These are phyloP conservation scores for Halyomorpha halys DNA, from an alignment of 1,140 invertebrate genomes.

Conservation along the genomic window DNA sequence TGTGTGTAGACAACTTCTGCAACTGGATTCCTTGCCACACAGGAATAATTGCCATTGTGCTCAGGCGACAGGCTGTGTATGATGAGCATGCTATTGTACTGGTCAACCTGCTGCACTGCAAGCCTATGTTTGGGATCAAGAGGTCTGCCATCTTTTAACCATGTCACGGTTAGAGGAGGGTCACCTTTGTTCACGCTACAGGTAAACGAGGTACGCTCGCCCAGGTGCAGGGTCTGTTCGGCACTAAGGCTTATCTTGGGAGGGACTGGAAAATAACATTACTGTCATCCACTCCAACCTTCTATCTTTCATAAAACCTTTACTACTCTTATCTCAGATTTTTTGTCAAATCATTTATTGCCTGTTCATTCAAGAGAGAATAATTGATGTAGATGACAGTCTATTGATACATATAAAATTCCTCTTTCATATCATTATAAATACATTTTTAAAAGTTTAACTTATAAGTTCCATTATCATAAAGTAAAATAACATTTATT, in stretches of 20 bases:
- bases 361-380: too few relatives aligned
- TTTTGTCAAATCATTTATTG: not conserved
- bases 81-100: conserved; percentile 65
- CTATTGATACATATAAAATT: too few relatives aligned
- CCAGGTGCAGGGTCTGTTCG: conserved; percentile 59
- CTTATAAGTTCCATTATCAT: too few relatives aligned
- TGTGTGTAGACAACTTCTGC: conserved; percentile 61
- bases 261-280: conserved; percentile 52
- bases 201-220: conserved; percentile 60
- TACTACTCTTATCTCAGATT: not conserved
- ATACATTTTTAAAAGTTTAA: too few relatives aligned
- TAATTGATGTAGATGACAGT: too few relatives aligned
- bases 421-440: too few relatives aligned
- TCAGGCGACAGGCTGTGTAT: conserved; percentile 64
- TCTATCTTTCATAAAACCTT: not conserved
- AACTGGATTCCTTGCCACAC: conserved; percentile 58
- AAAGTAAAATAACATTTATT: too few relatives aligned
- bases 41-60: conserved; percentile 68
- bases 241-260: conserved; percentile 67
- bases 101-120: conserved; percentile 58
- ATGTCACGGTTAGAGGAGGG: conserved; percentile 59
- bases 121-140: conserved; percentile 45
- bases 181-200: conserved; percentile 70
- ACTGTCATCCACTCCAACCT: conserved; percentile 1
- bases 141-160: conserved; percentile 61